Conservation (phyloP, 1,140 invertebrate genomes). For the Ceratina australensis region DNA sequence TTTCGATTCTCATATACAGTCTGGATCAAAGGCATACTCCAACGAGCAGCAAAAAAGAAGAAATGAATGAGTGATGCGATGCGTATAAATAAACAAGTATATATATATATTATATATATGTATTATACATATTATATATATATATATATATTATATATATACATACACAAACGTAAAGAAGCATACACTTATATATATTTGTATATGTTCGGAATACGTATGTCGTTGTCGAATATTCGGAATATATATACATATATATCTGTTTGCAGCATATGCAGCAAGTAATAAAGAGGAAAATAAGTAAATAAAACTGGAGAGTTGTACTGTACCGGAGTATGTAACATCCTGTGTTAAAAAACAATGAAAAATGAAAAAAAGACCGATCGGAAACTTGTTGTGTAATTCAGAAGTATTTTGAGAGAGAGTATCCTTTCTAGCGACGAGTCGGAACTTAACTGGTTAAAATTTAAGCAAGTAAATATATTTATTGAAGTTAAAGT, state of each 20-base stretch:
- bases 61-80: slow-evolving; percentile 2
- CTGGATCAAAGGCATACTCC: slow-evolving; percentile 26
- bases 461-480: slow-evolving; percentile 63
- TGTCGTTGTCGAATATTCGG: slow-evolving; percentile 14
- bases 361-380: no score
- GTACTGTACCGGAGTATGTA: slow-evolving; percentile 32
- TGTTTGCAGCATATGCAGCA: slow-evolving; percentile 3
- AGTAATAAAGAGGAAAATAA: slow-evolving; percentile 9
- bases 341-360: slow-evolving; percentile 35
- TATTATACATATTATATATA: not conserved
- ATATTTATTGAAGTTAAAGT: slow-evolving; percentile 65
- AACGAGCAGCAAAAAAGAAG: not conserved
- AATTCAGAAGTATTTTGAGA: slow-evolving; percentile 55
- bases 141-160: not conserved
- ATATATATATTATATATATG: no score
- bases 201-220: slow-evolving; percentile 6
- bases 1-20: slow-evolving; percentile 30
- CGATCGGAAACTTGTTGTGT: slow-evolving; percentile 43
- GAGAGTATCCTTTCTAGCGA: slow-evolving; percentile 48
- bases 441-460: slow-evolving; percentile 58
- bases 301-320: slow-evolving; percentile 14
- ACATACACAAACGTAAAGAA: not conserved
- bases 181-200: slow-evolving; percentile 4
- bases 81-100: not conserved
- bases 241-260: slow-evolving; percentile 34